Evolutionary conservation across 1,140 invertebrate genomes (phyloP).

Genomic region (Lasioglossum albipes): DNA sequence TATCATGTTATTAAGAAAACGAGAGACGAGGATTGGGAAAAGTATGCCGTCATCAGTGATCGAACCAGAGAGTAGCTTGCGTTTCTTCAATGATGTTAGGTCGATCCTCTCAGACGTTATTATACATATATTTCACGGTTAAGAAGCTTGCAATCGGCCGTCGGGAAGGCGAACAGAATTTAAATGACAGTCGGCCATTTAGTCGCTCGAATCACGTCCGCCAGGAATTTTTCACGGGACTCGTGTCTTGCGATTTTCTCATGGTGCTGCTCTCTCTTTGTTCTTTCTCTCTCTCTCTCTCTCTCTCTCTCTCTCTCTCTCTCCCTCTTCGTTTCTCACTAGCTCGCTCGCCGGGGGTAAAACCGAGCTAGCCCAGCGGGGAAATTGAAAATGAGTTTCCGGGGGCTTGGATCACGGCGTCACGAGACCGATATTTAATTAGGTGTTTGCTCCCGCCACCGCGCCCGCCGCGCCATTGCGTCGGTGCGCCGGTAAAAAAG

Average conservation of each 20-base stretch:
- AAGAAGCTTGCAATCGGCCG: slow-evolving; percentile 21
- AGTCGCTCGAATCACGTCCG: slow-evolving; percentile 43
- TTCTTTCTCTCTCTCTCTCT: not conserved
- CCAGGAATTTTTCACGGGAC: slow-evolving; percentile 42
- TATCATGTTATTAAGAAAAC: too few species aligned
- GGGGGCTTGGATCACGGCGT: not conserved
- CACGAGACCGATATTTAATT: slow-evolving; percentile 62
- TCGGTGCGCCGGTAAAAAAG: not conserved
- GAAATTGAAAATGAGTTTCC: slow-evolving; percentile 30
- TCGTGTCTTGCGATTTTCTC: slow-evolving; percentile 34
- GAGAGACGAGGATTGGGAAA: too few species aligned
- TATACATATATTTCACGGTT: slow-evolving; percentile 47
- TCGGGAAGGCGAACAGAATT: slow-evolving; percentile 18
- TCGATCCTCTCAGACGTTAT: not conserved
- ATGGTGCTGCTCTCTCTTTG: not conserved
- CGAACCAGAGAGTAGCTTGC: not conserved
- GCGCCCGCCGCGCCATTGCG: too few species aligned
- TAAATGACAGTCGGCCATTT: slow-evolving; percentile 31
- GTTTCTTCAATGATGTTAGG: not conserved
- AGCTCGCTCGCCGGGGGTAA: too few species aligned
- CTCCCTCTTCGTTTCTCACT: not conserved
- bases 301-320: not conserved
- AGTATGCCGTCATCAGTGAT: not conserved
- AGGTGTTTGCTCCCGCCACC: slow-evolving; percentile 31
- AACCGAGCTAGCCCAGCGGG: not conserved